phyloP scores from a whole-genome alignment of 2,888 invertebrate species.

The Odontocerum albicorne region DNA sequence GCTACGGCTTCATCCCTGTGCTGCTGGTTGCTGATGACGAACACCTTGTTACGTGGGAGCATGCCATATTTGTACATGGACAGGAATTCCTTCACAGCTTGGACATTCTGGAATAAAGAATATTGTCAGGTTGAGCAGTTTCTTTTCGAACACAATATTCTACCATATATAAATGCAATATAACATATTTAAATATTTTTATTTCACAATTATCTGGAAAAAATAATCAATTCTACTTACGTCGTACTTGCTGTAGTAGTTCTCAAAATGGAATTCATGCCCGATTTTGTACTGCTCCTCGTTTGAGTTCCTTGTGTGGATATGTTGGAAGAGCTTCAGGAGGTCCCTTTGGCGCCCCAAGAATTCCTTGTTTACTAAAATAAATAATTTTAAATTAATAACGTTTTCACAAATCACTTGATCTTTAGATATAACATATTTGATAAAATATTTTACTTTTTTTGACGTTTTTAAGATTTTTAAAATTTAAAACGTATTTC shows the following conservation, averaged over 20 bases:
- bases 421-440: too few relatives aligned
- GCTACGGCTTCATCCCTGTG: constrained; percentile 65
- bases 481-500: too few relatives aligned
- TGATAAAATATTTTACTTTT: too few relatives aligned
- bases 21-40: constrained; percentile 61
- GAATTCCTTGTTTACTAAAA: constrained; percentile 15
- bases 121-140: background rate
- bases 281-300: constrained; percentile 18
- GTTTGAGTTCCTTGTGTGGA: constrained; percentile 7
- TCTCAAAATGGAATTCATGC: constrained; percentile 11
- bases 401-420: too few relatives aligned
- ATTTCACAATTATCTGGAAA: too few relatives aligned
- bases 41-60: constrained; percentile 61
- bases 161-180: too few relatives aligned
- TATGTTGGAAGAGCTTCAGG: constrained; percentile 9
- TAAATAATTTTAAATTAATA: background rate
- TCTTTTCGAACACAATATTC: too few relatives aligned
- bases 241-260: constrained; percentile 9
- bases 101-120: constrained; percentile 66
- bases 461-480: too few relatives aligned
- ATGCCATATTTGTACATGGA: constrained; percentile 50
- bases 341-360: constrained; percentile 12
- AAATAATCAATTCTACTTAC: too few relatives aligned
- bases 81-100: constrained; percentile 61
- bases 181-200: too few relatives aligned